Base-by-base conservation (phyloP, 2,888 invertebrate genomes). In the Folsomia manolachei region DNA sequence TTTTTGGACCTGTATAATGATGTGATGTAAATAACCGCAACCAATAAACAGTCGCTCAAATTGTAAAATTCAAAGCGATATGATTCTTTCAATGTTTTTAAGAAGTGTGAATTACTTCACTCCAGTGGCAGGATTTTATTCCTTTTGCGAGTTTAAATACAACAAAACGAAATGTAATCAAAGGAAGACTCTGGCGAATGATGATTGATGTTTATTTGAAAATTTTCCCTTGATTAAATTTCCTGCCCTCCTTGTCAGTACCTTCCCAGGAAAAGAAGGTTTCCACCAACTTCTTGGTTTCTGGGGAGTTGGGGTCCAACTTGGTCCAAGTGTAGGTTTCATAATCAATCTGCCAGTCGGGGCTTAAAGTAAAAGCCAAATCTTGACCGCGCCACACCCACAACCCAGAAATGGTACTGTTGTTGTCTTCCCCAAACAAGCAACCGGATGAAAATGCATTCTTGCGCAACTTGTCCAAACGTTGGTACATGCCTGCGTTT, bases 371-470 rank as follows among this genome's bases (percentile, higher is more conserved):
- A 83, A 99, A 99, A 81, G 92, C 97, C 71, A 99, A 89, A 24
- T 94, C 92, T 69, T 94, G 94, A 21, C 98, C 98, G 84, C 93
- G 91, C 98, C 98, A 99, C 81, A 97, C 90, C 98, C 98, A 99
- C 83, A 99, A 87, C 75, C 97, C 99, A 61, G 95, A 94, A 85
- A 99, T 98, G 82, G 90, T 88, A 83, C 92, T 95, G 86, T 96
- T 88, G 85, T 94, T 91, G 86, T 97, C 95, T 68, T 88, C 88
- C 26, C 99, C 98, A 85, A 97, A 98, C 75, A 99, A 88, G 83
- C 94, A 92, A 81, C 94, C 90, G 14, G 96, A 97, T 70, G 93
- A 95, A 85, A 99, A 98, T 1, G 96, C 92, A 83, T 92, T 90
- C 87, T 99, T 99, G 82, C 97, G 90, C 93, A 99, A 91, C 87